Base-by-base conservation (phyloP, 2,888 invertebrate species). In the Colostygia pectinataria region DNA sequence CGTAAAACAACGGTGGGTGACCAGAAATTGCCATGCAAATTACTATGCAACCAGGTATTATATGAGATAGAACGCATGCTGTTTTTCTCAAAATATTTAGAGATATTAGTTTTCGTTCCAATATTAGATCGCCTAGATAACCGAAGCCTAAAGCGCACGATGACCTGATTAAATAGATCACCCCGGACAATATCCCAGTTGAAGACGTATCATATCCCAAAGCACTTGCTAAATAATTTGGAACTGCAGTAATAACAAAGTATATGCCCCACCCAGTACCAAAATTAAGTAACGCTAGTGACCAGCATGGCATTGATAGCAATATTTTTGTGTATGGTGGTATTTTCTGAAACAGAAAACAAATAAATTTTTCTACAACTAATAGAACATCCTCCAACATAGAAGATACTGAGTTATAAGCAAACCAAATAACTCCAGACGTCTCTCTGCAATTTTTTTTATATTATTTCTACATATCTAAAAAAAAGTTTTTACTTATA, bases 221-320 rank as follows among this genome's bases (percentile, higher is more conserved):
- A 0, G 92, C 83, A 56, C 92, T 92, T 24, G 92, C 91, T 67
- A 93, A 77, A 69, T 92, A 94, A 53, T 92, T 91, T 14, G 93
- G 93, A 93, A 48, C 46, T 5, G 55, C 58, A 2, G 55, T 53
- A 20, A 53, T 86, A 14, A 93, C 80, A 71, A 94, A 93, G 73
- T 92, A 93, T 8, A 94, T 67, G 0, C 93, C 92, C 91, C 93
- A 94, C 46, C 93, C 77, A 63, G 92, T 93, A 13, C 94, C 94
- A 56, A 93, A 93, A 62, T 93, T 93, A 15, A 92, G 74, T 1
- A 92, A 46, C 1, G 87, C 58, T 6, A 93, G 66, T 0, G 92
- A 89, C 85, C 92, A 89, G 69, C 93, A 93, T 1, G 93, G 93
- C 41, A 92, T 33, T 0, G 93, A 93, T 0, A 83, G 65, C 3